Evolutionary conservation across 2,888 invertebrate genomes (phyloP).

Genomic region (Drosophila neutralis): DNA sequence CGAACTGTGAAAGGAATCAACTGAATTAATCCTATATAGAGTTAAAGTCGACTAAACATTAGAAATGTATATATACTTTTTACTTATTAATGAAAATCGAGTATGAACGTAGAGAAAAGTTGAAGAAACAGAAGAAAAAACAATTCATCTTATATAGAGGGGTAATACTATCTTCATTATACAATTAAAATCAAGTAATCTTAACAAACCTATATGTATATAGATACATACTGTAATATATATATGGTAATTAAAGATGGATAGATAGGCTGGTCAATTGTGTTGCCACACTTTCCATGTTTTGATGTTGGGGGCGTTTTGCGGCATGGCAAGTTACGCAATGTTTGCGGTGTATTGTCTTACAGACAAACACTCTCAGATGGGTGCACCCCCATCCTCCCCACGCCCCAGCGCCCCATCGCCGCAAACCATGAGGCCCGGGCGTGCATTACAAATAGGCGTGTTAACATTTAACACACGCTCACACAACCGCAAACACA

Average conservation of each 20-base stretch:
- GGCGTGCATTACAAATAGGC: constrained; percentile 51
- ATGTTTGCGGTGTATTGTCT: constrained; percentile 59
- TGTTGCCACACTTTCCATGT: constrained; percentile 48
- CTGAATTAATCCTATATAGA: background rate
- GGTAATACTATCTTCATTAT: background rate
- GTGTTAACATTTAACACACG: constrained; percentile 49
- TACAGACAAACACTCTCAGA: constrained; percentile 34
- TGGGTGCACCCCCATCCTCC: background rate
- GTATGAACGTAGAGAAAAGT: background rate
- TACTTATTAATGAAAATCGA: background rate
- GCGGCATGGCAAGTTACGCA: constrained; percentile 55
- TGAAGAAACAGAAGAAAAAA: background rate
- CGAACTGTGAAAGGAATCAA: background rate
- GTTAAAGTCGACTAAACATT: background rate
- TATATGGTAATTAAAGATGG: constrained; percentile 1
- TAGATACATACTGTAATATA: background rate
- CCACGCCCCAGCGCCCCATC: background rate
- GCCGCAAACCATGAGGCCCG: constrained; percentile 16
- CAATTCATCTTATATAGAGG: background rate
- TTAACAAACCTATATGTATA: background rate
- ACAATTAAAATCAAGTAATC: background rate
- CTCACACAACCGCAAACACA: constrained; percentile 8
- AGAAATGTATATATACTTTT: background rate
- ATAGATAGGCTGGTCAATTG: constrained; percentile 7
- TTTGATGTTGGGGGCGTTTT: constrained; percentile 51